Evolutionary conservation across 1,140 invertebrate genomes (phyloP).

Genomic region (Asobara japonica): DNA sequence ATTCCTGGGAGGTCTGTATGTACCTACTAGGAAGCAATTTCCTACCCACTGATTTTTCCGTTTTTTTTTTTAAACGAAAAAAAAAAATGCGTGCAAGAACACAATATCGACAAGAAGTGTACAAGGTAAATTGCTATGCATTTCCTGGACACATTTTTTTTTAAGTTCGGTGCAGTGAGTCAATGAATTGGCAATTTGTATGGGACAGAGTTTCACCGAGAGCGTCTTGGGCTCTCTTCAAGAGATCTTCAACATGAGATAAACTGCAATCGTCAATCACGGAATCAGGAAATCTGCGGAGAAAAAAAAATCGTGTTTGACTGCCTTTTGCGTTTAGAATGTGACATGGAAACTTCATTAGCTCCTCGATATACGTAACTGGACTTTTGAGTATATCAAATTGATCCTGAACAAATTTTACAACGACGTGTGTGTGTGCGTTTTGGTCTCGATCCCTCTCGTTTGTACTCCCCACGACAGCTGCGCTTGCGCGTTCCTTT

Average conservation of each 20-base stretch:
- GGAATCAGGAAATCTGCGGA: neutral
- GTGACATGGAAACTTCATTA: no score
- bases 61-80: conserved; percentile 40
- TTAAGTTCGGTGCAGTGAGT: neutral
- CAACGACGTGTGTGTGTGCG: no score
- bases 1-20: conserved; percentile 40
- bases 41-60: conserved; percentile 9
- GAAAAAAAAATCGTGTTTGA: no score
- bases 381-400: neutral
- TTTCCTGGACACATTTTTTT: neutral
- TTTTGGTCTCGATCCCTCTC: no score
- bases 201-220: neutral
- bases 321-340: no score
- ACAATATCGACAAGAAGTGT: neutral
- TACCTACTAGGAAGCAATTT: conserved; percentile 58
- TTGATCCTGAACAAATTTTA: no score
- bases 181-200: conserved; percentile 8
- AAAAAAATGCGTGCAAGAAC: neutral
- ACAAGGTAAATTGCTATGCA: neutral
- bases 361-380: no score
- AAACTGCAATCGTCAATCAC: neutral
- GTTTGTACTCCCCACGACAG: no score
- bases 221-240: neutral
- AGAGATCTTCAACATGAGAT: neutral
- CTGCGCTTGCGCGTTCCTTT: no score